Base-by-base conservation (phyloP, 2,113 vertebrate species). In the Mus spicilegus region DNA sequence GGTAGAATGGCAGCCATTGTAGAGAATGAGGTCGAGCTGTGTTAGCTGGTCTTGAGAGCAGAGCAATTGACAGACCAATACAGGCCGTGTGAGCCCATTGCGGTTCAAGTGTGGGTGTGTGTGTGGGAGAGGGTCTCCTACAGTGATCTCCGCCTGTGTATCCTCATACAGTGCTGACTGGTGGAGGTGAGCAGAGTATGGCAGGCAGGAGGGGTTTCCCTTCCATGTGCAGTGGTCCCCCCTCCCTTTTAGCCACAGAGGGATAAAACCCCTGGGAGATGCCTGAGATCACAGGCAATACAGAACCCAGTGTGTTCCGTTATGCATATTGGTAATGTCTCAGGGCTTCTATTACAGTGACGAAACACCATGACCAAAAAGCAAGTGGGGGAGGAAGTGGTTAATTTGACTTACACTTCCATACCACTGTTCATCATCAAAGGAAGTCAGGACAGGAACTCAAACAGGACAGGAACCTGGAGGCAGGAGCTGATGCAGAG, bases 61-160 rank as follows among this genome's bases (percentile, higher is more conserved):
- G 56, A 61, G 51, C 39, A 14, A 33, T 30, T 20, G 36, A 19
- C 54, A 78, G 63, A 14, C 7, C 20, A 3, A 0, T 33, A 20
- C 19, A 6, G 67, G 7, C 0, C 6, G 5, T 8, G 19, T 1
- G 36, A 5, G 26, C 54, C 54, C 39, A 36, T 46, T 51, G 73
- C 87, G 56, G 65, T 16, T 16, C 20, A 33, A 33, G 54, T 24
- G 78, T n/a, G 54, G 26, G 54, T 39, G 3, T 28, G 1, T 1
- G 17, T 51, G 51, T 67, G 88, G 22, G n/a, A n/a, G 56, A 86
- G 56, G 28, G 20, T n/a, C 26, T 36, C 28, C 19, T 36, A 33
- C 11, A 17, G 30, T 5, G 2, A 0, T 16, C 3, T 39, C 14
- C 24, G 30, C 13, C 0, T 8, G 9, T 5, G 19, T 0, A 0